Conservation (phyloP, 2,888 invertebrate genomes). For the Lamellibrachia columna region DNA sequence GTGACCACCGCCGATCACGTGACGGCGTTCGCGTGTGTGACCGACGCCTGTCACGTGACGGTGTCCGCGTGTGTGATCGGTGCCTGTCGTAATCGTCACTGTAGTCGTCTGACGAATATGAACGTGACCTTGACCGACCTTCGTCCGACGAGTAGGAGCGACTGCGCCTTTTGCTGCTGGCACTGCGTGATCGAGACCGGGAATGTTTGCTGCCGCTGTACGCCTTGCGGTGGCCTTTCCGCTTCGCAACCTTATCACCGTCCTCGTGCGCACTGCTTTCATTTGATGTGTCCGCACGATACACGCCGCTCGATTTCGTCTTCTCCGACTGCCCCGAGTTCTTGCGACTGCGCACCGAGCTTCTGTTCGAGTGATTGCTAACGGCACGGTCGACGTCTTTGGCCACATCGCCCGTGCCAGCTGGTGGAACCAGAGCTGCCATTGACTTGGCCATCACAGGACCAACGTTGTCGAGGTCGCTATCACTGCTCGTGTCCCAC, state of each 20-base stretch:
- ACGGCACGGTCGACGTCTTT: not conserved
- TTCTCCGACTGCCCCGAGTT: not conserved
- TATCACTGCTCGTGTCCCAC: slow-evolving; percentile 47
- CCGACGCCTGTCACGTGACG: slow-evolving; percentile 3
- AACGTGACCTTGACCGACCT: slow-evolving; percentile 27
- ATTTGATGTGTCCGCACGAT: not conserved
- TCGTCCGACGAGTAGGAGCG: slow-evolving; percentile 42
- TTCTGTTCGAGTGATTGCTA: not conserved
- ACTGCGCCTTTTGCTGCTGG: slow-evolving; percentile 27
- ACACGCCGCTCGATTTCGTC: not conserved
- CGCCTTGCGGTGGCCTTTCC: not conserved
- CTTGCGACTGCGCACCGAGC: not conserved
- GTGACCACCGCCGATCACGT: slow-evolving; percentile 28
- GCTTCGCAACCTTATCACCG: not conserved
- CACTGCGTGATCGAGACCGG: slow-evolving; percentile 44
- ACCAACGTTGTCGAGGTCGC: slow-evolving; percentile 35
- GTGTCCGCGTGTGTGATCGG: slow-evolving; percentile 22
- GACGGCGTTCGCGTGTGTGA: slow-evolving; percentile 11
- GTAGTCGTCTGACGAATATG: slow-evolving; percentile 27
- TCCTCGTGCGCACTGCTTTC: not conserved
- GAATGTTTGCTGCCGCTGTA: slow-evolving; percentile 32
- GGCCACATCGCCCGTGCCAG: not conserved
- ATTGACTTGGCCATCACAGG: not conserved
- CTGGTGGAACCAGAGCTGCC: not conserved
- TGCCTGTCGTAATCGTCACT: slow-evolving; percentile 18